A percentile compares a stretch with the other conserved stretches of the same genome.
phyloP scores from a whole-genome alignment of 2,797 vertebrate species.

The Channa striata region DNA sequence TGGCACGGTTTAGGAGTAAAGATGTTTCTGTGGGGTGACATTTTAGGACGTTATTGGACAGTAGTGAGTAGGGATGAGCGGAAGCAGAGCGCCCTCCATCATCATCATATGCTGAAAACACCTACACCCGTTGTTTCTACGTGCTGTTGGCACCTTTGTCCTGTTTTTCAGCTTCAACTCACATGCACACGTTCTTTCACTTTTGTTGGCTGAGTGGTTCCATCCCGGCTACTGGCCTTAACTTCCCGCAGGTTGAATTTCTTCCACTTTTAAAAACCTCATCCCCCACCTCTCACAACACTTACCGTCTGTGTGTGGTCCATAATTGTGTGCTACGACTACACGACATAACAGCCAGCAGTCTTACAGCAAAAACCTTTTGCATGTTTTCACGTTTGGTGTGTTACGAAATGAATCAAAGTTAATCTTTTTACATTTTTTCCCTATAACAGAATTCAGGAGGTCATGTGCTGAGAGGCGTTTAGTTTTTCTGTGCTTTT shows the following conservation, averaged over 20 bases:
- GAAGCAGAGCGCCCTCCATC: background rate
- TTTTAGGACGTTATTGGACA: background rate
- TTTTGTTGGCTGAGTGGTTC: background rate
- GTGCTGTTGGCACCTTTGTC: background rate
- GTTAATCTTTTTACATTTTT: background rate
- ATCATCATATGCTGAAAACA: background rate
- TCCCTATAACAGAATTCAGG: background rate
- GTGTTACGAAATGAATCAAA: background rate
- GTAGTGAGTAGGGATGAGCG: background rate
- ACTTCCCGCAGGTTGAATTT: no score
- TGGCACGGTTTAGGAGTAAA: background rate
- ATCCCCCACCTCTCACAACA: no score
- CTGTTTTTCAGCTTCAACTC: background rate
- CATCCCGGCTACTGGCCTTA: no score
- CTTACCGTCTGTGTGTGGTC: no score
- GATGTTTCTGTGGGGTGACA: background rate
- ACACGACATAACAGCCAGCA: background rate
- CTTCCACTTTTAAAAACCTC: no score
- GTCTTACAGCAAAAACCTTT: background rate
- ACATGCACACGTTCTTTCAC: background rate
- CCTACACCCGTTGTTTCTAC: background rate
- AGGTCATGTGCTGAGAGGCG: background rate
- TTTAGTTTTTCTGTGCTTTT: background rate
- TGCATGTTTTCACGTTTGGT: background rate
- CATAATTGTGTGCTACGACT: no score